Base-by-base conservation (phyloP, 2,113 vertebrate genomes). In the Suncus etruscus region DNA sequence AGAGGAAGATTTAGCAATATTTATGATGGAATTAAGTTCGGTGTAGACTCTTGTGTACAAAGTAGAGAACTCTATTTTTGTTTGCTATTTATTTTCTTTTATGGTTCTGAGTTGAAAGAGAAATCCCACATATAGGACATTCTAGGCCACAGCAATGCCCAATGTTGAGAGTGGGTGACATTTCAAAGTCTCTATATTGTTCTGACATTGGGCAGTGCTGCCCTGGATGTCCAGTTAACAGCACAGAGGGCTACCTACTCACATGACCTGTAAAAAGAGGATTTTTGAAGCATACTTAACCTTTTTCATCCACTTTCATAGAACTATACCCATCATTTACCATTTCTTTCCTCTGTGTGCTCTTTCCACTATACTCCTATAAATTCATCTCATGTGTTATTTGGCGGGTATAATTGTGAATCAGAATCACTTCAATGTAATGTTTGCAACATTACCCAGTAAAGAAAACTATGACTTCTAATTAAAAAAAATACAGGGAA, bases 221-320 rank as follows among this genome's bases (percentile, higher is more conserved):
- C 6, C 73, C 73, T 12, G 16, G 18, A 4, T 2, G 27, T 4
- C 20, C 10, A 0, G 12, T 27, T 29, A 3, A 3, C 1, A 75
- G 25, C 14, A 1, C 24, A 11, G 1, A 8, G 4, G 25, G 11
- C n/a, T 39, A 1, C 3, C 0, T 9, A 11, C 1, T 31, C 14
- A 9, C 50, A 3, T 1, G 4, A 10, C 8, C 29, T 83, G 14
- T 20, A 65, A 29, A 25, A 32, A 20, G 11, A 27, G 48, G 61
- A 22, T 0, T 1, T 39, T 0, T 16, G 22, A 3, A 50, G 15
- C 8, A 3, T 27, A 15, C 24, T 6, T 1, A 39, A 0, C 0
- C 16, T 51, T 5, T 24, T 45, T 15, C 39, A 11, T 24, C 20
- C 0, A 1, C 0, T 2, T 48, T 66, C 25, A 10, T 63, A 61